phyloP scores from a whole-genome alignment of 2,888 invertebrate species.

The Magallana nippona region DNA sequence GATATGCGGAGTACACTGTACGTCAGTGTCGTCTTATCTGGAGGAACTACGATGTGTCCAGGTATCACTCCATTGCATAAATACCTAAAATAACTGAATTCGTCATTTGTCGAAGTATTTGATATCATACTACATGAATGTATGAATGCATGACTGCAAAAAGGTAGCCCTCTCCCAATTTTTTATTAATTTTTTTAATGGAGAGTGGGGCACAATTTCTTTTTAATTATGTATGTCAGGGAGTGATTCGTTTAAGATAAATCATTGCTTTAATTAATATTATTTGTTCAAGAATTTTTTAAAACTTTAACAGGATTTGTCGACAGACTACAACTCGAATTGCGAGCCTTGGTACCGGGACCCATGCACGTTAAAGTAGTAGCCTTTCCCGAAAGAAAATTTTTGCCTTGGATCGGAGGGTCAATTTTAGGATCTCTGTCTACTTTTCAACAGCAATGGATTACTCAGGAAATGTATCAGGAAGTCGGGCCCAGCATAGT shows the following conservation, averaged over 20 bases:
- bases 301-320: slow-evolving; percentile 85
- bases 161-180: too few species aligned
- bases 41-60: slow-evolving; percentile 96
- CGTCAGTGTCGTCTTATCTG: slow-evolving; percentile 86
- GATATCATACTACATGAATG: too few species aligned
- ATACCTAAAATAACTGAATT: neutral
- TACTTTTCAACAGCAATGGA: slow-evolving; percentile 69
- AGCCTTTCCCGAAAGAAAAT: slow-evolving; percentile 69
- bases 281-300: neutral
- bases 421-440: slow-evolving; percentile 68
- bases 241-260: too few species aligned
- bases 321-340: slow-evolving; percentile 97
- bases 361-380: slow-evolving; percentile 83
- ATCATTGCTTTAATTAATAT: neutral
- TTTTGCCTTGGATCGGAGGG: slow-evolving; percentile 70
- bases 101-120: too few species aligned
- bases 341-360: slow-evolving; percentile 87
- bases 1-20: slow-evolving; percentile 72
- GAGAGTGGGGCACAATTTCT: too few species aligned
- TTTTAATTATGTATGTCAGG: too few species aligned
- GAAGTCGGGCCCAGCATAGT: slow-evolving; percentile 83
- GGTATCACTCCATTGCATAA: neutral
- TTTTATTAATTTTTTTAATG: too few species aligned
- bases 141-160: too few species aligned
- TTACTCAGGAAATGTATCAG: slow-evolving; percentile 67